Evolutionary conservation across 2,888 invertebrate species (phyloP).

Genomic region (Limnephilus lunatus): DNA sequence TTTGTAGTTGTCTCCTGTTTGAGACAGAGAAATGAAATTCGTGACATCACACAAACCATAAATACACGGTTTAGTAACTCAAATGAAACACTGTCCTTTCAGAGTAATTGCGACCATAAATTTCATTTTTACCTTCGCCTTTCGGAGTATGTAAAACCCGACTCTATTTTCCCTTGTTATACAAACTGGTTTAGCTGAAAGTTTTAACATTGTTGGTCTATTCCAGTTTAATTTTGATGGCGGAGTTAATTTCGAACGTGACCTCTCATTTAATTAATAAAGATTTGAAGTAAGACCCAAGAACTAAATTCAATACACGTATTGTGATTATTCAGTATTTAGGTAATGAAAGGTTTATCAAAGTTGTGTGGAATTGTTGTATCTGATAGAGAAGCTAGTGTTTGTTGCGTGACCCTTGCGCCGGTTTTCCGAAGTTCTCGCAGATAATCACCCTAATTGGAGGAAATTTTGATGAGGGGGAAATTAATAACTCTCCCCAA

Average conservation of each 20-base stretch:
- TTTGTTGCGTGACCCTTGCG: conserved; percentile 14
- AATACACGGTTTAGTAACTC: conserved; percentile 9
- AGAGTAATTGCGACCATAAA: conserved; percentile 17
- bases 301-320: neutral
- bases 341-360: neutral
- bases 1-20: conserved; percentile 8
- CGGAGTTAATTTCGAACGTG: neutral
- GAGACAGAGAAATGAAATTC: conserved; percentile 20
- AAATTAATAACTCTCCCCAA: conserved; percentile 44
- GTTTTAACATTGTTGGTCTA: neutral
- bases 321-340: conserved; percentile 8
- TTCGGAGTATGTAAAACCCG: neutral
- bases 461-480: conserved; percentile 44
- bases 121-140: neutral
- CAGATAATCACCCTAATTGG: conserved; percentile 45
- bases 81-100: conserved; percentile 13
- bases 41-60: conserved; percentile 9
- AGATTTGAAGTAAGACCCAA: neutral
- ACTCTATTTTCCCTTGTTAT: neutral
- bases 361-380: neutral
- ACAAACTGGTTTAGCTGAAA: neutral
- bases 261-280: neutral
- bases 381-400: conserved; percentile 21
- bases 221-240: neutral
- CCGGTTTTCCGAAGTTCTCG: conserved; percentile 5